These are phyloP conservation scores for Euphysa ruthae DNA, from an alignment of 30 jellyfish, hydroid and myxozoan species.

Conservation along the genomic window DNA sequence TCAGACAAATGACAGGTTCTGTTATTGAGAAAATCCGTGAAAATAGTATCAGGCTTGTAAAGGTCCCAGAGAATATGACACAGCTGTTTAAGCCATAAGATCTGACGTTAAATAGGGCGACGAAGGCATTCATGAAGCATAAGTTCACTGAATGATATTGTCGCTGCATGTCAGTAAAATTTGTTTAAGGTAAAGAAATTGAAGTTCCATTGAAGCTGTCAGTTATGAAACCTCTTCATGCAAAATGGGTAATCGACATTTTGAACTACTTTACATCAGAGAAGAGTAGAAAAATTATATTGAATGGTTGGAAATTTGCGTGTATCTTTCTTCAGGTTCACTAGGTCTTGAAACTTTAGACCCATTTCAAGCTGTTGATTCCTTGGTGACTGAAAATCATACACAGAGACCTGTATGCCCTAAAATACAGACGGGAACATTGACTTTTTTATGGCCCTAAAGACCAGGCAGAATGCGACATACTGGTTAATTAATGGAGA, in stretches of 20 bases:
- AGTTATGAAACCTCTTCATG: conserved; percentile 10
- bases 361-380: conserved; percentile 3
- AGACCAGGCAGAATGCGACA: too few relatives aligned
- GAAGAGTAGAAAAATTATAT: neutral
- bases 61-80: neutral
- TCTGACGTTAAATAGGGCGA: neutral
- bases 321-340: neutral
- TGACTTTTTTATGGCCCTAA: neutral
- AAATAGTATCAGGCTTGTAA: neutral
- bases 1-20: neutral
- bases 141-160: conserved; percentile 8
- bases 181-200: conserved; percentile 1
- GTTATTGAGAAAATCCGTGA: neutral
- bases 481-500: too few relatives aligned
- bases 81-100: neutral
- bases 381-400: too few relatives aligned
- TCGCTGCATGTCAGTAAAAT: neutral
- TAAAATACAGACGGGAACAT: conserved; percentile 2
- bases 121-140: neutral
- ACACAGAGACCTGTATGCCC: conserved; percentile 3
- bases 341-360: conserved; percentile 7
- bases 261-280: conserved; percentile 4
- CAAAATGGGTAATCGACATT: neutral
- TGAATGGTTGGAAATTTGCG: conserved; percentile 8
- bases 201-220: conserved; percentile 3